Evolutionary conservation across 2,888 invertebrate species (phyloP).

Genomic region (Spodoptera exigua): DNA sequence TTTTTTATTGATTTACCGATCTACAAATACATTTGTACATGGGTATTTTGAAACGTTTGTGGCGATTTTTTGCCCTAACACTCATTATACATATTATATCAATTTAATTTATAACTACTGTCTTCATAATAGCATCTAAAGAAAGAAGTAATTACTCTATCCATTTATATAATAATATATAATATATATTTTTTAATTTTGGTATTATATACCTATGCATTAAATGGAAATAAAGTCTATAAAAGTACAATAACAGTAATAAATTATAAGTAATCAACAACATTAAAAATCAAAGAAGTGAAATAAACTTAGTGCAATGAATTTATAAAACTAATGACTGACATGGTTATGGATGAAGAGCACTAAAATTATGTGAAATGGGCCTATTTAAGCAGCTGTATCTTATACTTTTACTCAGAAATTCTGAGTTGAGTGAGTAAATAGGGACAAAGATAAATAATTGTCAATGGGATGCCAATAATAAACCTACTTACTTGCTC

Average conservation of each 20-base stretch:
- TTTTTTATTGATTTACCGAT: constrained; percentile 78
- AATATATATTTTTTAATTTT: constrained; percentile 32
- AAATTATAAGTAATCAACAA: constrained; percentile 45
- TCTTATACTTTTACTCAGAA: too few species aligned
- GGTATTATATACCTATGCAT: constrained; percentile 67
- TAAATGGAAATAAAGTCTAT: constrained; percentile 52
- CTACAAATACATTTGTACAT: constrained; percentile 86
- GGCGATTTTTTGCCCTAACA: constrained; percentile 82
- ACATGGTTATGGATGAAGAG: too few species aligned
- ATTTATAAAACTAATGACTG: neutral
- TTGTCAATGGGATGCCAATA: too few species aligned
- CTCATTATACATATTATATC: constrained; percentile 74
- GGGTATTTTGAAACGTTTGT: constrained; percentile 79
- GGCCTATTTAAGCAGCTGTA: too few species aligned
- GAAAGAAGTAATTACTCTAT: constrained; percentile 37
- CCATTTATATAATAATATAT: constrained; percentile 18
- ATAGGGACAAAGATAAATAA: too few species aligned
- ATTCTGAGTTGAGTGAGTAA: too few species aligned
- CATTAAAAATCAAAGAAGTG: constrained; percentile 23
- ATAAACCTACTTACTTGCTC: too few species aligned
- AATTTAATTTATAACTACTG: constrained; percentile 65
- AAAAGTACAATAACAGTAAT: constrained; percentile 45
- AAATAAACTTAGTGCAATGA: constrained; percentile 9
- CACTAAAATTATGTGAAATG: too few species aligned
- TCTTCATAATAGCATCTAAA: constrained; percentile 49